A percentile compares a stretch with the other conserved stretches of the same genome.
Evolutionary conservation across 2,888 invertebrate species (phyloP).

Genomic region (Pristionchus fissidentatus): DNA sequence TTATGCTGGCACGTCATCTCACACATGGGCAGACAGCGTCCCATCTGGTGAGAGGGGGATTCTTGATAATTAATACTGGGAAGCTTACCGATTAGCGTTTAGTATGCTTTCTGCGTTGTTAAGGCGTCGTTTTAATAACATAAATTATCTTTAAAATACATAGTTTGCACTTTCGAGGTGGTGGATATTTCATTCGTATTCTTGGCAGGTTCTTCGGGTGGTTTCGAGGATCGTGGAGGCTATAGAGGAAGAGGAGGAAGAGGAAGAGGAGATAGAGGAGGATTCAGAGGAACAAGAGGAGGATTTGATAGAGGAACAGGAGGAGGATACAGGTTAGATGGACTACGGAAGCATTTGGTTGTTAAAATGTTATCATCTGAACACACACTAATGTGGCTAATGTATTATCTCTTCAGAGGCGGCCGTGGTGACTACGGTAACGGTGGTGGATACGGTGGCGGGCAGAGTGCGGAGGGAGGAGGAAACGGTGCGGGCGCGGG

Average conservation of each 20-base stretch:
- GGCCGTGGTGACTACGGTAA: too few species aligned
- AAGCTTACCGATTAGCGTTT: too few species aligned
- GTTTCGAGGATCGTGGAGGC: constrained; percentile 13
- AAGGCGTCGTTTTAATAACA: too few species aligned
- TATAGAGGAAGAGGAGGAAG: constrained; percentile 47
- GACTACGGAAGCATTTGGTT: background rate
- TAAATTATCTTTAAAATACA: too few species aligned
- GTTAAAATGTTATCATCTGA: background rate
- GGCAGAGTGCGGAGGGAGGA: constrained; percentile 32
- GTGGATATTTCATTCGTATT: background rate
- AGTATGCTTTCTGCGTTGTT: too few species aligned
- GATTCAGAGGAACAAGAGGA: constrained; percentile 40
- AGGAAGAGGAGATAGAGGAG: constrained; percentile 36
- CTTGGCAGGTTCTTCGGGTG: too few species aligned
- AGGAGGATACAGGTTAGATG: background rate
- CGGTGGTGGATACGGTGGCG: constrained; percentile 47
- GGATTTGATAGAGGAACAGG: constrained; percentile 47
- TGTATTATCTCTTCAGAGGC: constrained; percentile 51
- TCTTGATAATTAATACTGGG: background rate
- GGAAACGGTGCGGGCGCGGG: constrained; percentile 47
- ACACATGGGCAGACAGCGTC: background rate
- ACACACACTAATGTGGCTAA: constrained; percentile 27
- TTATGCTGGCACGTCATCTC: constrained; percentile 79
- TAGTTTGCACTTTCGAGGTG: background rate
- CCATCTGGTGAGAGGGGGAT: background rate